phyloP scores from a whole-genome alignment of 2,797 vertebrate genomes.

The Carduelis carduelis region DNA sequence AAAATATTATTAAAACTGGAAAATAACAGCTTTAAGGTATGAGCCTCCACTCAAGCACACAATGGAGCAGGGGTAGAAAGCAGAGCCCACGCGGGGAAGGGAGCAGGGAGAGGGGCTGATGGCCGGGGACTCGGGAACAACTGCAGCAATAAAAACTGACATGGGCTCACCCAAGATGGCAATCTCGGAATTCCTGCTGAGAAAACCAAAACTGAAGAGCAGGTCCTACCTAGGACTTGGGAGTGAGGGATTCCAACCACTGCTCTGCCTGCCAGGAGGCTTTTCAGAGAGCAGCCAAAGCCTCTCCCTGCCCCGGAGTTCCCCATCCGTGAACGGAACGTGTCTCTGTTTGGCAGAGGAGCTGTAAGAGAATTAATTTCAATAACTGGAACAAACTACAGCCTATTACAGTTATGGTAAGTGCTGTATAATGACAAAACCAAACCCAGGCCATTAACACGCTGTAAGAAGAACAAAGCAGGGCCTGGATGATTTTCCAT shows the following conservation, averaged over 20 bases:
- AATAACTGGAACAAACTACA: background rate
- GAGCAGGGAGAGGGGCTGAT: background rate
- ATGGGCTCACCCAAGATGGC: fast-evolving
- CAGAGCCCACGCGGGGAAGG: background rate
- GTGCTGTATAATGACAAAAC: background rate
- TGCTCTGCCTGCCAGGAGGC: background rate
- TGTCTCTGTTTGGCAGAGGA: background rate
- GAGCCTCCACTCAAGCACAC: conserved; percentile 50
- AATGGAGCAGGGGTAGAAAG: background rate
- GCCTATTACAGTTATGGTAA: background rate
- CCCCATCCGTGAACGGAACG: fast-evolving
- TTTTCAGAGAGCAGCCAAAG: background rate
- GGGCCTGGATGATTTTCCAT: background rate
- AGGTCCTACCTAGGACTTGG: background rate
- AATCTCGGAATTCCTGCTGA: background rate
- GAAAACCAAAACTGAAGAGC: background rate
- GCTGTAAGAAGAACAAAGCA: background rate
- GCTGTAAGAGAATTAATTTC: background rate
- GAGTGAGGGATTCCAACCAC: background rate
- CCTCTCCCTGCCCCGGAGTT: background rate
- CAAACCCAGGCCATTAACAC: background rate
- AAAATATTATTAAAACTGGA: conserved; percentile 77
- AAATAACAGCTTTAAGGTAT: conserved; percentile 76
- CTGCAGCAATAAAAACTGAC: background rate
- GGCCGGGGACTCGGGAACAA: background rate